phyloP scores from a whole-genome alignment of 2,888 invertebrate genomes.

The Aleiodes alternator region DNA sequence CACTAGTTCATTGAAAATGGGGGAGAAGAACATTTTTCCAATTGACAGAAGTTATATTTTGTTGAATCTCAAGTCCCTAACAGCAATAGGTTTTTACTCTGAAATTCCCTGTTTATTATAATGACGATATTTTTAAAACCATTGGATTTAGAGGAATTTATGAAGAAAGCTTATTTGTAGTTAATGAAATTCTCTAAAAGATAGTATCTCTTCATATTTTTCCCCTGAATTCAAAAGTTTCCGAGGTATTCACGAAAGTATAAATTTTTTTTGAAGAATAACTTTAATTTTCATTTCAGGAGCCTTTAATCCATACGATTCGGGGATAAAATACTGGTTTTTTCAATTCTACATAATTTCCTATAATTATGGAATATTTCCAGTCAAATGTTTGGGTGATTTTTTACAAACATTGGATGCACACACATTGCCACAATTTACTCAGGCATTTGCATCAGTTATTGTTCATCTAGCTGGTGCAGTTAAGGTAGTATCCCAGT shows the following conservation, averaged over 20 bases:
- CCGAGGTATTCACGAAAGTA: neutral
- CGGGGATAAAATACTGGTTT: conserved; percentile 10
- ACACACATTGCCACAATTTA: conserved; percentile 24
- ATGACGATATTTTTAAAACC: too few relatives aligned
- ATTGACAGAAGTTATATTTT: conserved; percentile 16
- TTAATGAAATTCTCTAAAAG: too few relatives aligned
- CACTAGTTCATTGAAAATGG: neutral
- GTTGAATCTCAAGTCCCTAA: conserved; percentile 1
- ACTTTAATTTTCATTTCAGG: neutral
- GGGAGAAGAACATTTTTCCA: neutral
- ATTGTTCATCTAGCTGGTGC: conserved; percentile 12
- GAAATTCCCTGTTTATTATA: neutral
- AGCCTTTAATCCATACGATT: conserved; percentile 17
- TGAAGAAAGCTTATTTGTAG: too few relatives aligned
- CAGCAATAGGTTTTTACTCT: neutral
- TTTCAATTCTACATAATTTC: conserved; percentile 14
- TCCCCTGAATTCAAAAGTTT: neutral
- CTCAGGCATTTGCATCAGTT: conserved; percentile 19
- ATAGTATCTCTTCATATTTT: too few relatives aligned
- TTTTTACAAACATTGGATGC: conserved; percentile 21
- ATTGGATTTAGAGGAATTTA: too few relatives aligned
- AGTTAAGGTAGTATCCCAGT: neutral
- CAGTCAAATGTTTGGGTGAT: conserved; percentile 19
- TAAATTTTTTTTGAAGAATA: neutral
- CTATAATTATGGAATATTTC: conserved; percentile 20